Evolutionary conservation across 2,888 invertebrate species (phyloP), one percentile per base, ranked within the genome.

Genomic region (Xestia c-nigrum): DNA sequence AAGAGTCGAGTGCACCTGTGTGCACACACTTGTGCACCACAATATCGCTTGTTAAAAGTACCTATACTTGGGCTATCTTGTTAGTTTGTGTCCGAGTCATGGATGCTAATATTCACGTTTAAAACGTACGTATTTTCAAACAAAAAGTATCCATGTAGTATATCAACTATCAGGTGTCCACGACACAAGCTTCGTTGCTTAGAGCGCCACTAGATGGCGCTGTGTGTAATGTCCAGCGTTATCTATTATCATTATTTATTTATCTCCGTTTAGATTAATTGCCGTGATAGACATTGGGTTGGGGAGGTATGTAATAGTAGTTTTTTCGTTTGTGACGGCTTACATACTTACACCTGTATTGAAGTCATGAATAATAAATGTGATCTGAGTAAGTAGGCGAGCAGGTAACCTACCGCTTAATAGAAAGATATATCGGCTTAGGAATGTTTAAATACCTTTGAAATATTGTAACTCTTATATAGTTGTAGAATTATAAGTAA

Each of bases 391-490:
- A 68, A 40, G 52, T 14, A 50, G 59, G 7, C 14, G 21, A 16
- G 9, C 12, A 24, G 21, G 16, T 50, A 74, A 9, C 1, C 12
- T 74, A 47, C 10, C 7, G 59, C 40, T 40, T 19, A 14, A 57
- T 61, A 57, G 65, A 72, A 76, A 64, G 46, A 61, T 73, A 71
- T 55, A 31, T 50, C 6, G 59, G 38, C 50, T 67, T 55, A 65
- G 78, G 19, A 79, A 74, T 76, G 21, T 57, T 74, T 69, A 9
- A 75, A 76, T 72, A 64, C 21, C 73, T 85, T 65, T 76, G 69
- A 74, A 63, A 76, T n/a, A n/a, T n/a, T n/a, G n/a, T n/a, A n/a
- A n/a, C n/a, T n/a, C n/a, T n/a, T n/a, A n/a, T n/a, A n/a, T n/a
- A n/a, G n/a, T n/a, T n/a, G n/a, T n/a, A n/a, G n/a, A n/a, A n/a